Evolutionary conservation across 1,140 invertebrate genomes (phyloP).

Genomic region (Bathynomus jamesi): DNA sequence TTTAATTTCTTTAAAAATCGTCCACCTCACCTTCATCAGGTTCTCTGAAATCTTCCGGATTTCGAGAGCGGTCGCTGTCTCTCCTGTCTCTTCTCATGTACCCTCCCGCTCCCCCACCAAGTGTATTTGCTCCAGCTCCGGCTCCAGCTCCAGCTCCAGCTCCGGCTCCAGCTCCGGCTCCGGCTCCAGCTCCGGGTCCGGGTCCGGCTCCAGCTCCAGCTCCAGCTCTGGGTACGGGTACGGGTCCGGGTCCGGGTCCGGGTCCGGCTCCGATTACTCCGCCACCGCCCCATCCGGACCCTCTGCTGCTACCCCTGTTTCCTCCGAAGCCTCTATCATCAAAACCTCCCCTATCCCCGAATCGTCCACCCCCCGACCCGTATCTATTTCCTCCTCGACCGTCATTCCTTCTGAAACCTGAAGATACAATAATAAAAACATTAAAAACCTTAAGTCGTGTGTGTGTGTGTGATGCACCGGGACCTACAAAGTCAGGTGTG

Average conservation of each 20-base stretch:
- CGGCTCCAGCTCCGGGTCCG: neutral
- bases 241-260: neutral
- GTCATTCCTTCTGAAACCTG: neutral
- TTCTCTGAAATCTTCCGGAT: conserved; percentile 48
- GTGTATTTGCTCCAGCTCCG: neutral
- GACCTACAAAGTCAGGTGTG: too few species aligned
- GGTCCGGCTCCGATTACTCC: too few species aligned
- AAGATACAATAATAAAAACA: neutral
- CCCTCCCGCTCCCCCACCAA: conserved; percentile 12
- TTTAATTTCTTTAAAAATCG: too few species aligned
- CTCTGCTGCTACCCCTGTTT: conserved; percentile 13
- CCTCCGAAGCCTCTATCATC: conserved; percentile 38
- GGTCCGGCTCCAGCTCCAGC: neutral
- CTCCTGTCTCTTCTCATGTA: conserved; percentile 29
- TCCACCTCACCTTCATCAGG: conserved; percentile 44
- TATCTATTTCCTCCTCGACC: neutral
- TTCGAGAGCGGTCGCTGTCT: conserved; percentile 37
- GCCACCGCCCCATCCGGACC: too few species aligned
- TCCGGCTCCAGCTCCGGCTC: conserved; percentile 30
- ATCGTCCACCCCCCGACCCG: conserved; percentile 25
- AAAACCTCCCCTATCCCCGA: conserved; percentile 37
- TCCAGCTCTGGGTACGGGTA: neutral
- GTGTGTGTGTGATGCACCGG: too few species aligned
- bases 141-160: conserved; percentile 10
- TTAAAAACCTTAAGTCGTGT: too few species aligned